Base-by-base conservation (phyloP, 2,888 invertebrate species). In the Cantharis rufa region DNA sequence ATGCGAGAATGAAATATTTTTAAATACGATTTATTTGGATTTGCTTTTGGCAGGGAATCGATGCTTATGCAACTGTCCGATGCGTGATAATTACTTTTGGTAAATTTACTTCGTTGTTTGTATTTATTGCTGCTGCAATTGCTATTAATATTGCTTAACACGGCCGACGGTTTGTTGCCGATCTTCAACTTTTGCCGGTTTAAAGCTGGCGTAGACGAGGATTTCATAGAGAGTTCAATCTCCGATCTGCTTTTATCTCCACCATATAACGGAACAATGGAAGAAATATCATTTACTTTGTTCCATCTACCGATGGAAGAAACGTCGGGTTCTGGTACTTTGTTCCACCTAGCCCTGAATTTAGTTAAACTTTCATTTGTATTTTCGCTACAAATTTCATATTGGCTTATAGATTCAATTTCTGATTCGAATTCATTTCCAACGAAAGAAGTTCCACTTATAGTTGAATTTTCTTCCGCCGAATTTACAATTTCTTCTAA, bases 261-360 rank as follows among this genome's bases (percentile, higher is more conserved):
- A 5, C 74, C 71, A 63, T 80, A 81, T 21, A 81, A 72, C 0
- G 80, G 81, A 15, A 80, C 75, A 13, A 75, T 70, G 11, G 69
- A 66, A 24, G 75, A 71, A 64, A 80, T 74, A 69, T 80, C 80
- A 13, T 24, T 7, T 11, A 21, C 15, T 48, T 68, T 24, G 62
- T 70, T 68, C 15, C 32, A 27, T 1, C n/a, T 66, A 3, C 9
- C 3, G 9, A 16, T 13, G 9, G 21, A n/a, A 21, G 18, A 21
- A 9, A 21, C 10, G 10, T 28, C 69, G 15, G 27, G 62, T 13
- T 32, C 11, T 15, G 1, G 18, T 24, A 32, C 24, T 62, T 9
- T 11, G n/a, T 18, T 28, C 24, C 66, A 21, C 13, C 10, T 71
- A 0, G 28, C 27, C 13, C 13, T 62, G 13, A 24, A 28, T 15